phyloP scores from a whole-genome alignment of 2,888 invertebrate genomes.

The Trisateles emortualis region DNA sequence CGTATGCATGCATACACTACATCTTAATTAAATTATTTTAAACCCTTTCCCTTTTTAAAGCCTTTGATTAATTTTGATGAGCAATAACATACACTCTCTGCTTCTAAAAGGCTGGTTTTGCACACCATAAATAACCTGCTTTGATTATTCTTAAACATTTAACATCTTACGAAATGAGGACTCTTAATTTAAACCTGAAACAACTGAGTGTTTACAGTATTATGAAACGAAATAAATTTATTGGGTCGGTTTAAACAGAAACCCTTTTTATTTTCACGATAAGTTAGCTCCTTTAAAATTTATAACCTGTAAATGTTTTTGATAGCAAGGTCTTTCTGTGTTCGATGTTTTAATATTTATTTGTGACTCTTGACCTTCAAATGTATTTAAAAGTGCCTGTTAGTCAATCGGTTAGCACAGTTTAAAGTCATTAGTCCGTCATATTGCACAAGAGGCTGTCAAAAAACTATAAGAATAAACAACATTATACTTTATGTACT shows the following conservation, averaged over 20 bases:
- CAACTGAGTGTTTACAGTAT: slow-evolving; percentile 9
- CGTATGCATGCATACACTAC: neutral
- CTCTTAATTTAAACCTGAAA: slow-evolving; percentile 9
- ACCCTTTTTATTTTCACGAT: slow-evolving; percentile 14
- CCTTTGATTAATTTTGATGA: neutral
- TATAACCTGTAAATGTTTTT: slow-evolving; percentile 13
- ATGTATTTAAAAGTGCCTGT: no score
- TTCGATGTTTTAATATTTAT: neutral
- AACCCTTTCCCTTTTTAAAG: neutral
- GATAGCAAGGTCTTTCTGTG: neutral
- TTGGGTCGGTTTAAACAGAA: slow-evolving; percentile 6
- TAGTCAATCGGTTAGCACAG: no score
- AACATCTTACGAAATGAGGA: slow-evolving; percentile 2
- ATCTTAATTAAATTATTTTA: neutral
- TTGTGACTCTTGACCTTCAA: no score
- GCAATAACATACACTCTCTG: neutral
- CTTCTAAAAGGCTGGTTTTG: neutral
- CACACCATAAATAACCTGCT: slow-evolving; percentile 5
- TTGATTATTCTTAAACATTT: slow-evolving; percentile 12
- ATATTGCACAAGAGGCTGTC: no score
- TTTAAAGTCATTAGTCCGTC: no score
- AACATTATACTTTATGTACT: no score
- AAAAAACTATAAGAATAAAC: no score
- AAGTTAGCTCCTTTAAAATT: slow-evolving; percentile 12
- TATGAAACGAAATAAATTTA: slow-evolving; percentile 18